phyloP scores from a whole-genome alignment of 2,797 vertebrate genomes.

The Limosa lapponica region DNA sequence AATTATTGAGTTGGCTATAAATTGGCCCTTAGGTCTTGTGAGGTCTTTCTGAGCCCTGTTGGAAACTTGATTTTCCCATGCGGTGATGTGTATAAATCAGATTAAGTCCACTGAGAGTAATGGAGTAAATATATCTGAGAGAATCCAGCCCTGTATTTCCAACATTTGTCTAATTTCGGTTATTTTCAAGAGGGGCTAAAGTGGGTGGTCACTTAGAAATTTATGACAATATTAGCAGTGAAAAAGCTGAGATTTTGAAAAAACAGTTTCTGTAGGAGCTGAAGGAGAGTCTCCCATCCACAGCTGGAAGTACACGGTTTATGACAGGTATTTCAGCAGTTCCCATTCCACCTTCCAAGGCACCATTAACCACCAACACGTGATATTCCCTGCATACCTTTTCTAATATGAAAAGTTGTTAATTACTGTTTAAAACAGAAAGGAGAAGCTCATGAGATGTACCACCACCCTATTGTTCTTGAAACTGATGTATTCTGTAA shows the following conservation, averaged over 20 bases:
- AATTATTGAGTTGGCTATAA: background rate
- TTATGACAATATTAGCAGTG: background rate
- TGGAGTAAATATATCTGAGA: background rate
- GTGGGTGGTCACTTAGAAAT: background rate
- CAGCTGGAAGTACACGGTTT: background rate
- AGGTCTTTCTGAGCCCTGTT: background rate
- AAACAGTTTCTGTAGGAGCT: background rate
- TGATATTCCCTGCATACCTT: background rate
- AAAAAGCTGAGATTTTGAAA: background rate
- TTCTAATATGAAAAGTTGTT: background rate
- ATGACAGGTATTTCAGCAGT: background rate
- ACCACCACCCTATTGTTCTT: background rate
- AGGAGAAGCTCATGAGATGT: background rate
- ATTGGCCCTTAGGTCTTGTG: background rate
- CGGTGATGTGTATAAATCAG: constrained; percentile 8
- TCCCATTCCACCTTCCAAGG: background rate
- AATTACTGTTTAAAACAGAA: background rate
- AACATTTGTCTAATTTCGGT: background rate
- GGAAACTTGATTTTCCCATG: background rate
- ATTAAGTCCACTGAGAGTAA: background rate
- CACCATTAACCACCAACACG: background rate
- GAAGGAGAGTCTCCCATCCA: background rate
- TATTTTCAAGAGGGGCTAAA: background rate
- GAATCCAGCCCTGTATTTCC: background rate
- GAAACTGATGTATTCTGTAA: background rate